These are phyloP conservation scores for Patella pellucida DNA, from an alignment of 2,888 invertebrate species.

Conservation along the genomic window DNA sequence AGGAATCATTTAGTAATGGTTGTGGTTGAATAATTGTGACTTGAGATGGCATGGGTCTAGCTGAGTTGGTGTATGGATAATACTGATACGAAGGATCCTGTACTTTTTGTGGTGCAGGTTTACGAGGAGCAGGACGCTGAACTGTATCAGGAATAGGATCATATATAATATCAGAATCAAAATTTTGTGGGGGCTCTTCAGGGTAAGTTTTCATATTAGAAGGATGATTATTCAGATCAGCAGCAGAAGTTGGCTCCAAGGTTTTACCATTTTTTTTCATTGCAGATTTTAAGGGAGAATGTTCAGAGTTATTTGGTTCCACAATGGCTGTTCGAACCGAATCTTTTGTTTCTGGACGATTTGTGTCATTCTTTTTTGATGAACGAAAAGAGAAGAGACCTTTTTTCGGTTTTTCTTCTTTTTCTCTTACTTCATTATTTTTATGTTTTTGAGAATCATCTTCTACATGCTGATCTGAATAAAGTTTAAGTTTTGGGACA, in stretches of 20 bases:
- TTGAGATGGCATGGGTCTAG: neutral
- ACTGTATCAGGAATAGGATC: conserved; percentile 2
- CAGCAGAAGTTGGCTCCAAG: neutral
- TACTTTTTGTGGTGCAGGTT: neutral
- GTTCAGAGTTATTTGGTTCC: neutral
- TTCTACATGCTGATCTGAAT: neutral
- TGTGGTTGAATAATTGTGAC: neutral
- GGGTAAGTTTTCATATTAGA: neutral
- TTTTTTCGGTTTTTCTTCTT: neutral
- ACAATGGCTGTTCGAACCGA: neutral
- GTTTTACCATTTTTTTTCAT: neutral
- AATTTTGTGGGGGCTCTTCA: neutral
- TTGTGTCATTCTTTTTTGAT: neutral
- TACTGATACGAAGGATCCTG: neutral
- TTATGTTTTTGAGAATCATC: neutral
- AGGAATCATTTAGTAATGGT: neutral
- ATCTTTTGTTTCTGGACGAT: neutral
- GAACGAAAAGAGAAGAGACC: neutral
- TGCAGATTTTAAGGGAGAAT: neutral
- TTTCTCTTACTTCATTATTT: neutral
- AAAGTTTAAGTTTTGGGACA: neutral
- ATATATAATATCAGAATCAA: conserved; percentile 8
- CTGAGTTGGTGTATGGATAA: neutral
- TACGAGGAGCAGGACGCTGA: neutral
- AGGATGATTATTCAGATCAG: conserved; percentile 10